These are phyloP conservation scores for Caiman crocodilus DNA, from an alignment of 2,797 vertebrate species.

Conservation along the genomic window DNA sequence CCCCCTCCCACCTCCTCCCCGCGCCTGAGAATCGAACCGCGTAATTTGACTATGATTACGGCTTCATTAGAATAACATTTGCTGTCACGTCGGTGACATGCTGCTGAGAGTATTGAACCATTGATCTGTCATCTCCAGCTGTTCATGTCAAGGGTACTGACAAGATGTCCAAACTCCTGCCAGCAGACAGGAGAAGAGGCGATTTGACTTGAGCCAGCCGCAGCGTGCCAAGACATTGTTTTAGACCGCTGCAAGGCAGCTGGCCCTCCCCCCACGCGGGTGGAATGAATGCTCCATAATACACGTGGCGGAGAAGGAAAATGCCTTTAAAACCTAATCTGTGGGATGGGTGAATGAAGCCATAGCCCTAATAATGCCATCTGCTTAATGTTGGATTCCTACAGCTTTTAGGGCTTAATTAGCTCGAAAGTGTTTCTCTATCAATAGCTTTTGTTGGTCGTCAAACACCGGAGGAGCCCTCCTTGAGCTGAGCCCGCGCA, in stretches of 20 bases:
- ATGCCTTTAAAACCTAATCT: conserved; percentile 63
- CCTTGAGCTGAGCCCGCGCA: conserved; percentile 63
- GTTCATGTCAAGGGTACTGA: conserved; percentile 83
- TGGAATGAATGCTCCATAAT: conserved; percentile 56
- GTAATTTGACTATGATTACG: conserved; percentile 90
- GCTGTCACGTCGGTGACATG: conserved; percentile 82
- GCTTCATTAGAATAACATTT: conserved; percentile 88
- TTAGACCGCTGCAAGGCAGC: conserved; percentile 41
- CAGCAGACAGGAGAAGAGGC: conserved; percentile 55
- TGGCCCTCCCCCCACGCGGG: neutral
- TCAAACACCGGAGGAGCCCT: conserved; percentile 71
- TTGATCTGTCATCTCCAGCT: conserved; percentile 89
- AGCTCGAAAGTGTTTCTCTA: conserved; percentile 78
- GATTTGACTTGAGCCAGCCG: conserved; percentile 53
- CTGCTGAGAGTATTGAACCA: conserved; percentile 85
- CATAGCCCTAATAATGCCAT: conserved; percentile 65
- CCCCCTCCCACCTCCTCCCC: conserved; percentile 66
- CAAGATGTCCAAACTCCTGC: conserved; percentile 77
- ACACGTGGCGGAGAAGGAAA: conserved; percentile 57
- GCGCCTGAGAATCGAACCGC: conserved; percentile 80
- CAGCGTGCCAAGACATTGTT: conserved; percentile 33
- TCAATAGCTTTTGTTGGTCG: conserved; percentile 80
- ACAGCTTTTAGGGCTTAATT: conserved; percentile 83
- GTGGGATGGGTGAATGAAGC: conserved; percentile 32
- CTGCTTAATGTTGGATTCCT: conserved; percentile 76